Evolutionary conservation across 2,888 invertebrate genomes (phyloP).

Genomic region (Pristionchus exspectatus): DNA sequence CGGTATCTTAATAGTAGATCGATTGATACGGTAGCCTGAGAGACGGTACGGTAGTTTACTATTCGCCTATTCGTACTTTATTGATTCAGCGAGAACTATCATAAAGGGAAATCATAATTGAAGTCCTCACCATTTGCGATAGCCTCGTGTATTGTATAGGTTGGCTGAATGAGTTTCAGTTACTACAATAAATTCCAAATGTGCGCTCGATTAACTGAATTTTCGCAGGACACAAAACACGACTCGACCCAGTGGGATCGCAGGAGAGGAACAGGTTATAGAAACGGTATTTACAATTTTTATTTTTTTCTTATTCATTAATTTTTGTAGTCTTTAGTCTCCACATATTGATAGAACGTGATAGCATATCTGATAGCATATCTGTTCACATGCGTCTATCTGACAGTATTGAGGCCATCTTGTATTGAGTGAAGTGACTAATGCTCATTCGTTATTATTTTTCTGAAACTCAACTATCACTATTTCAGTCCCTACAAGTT

Average conservation of each 20-base stretch:
- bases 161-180: too few relatives aligned
- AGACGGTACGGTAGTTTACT: background rate
- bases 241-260: background rate
- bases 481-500: constrained; percentile 59
- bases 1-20: background rate
- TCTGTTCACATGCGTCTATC: too few relatives aligned
- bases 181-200: background rate
- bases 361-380: too few relatives aligned
- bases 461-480: background rate
- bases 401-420: too few relatives aligned
- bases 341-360: background rate
- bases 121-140: too few relatives aligned
- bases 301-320: background rate
- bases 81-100: too few relatives aligned
- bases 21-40: background rate
- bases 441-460: background rate
- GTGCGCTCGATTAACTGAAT: background rate
- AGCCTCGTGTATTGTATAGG: too few relatives aligned
- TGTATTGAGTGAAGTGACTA: too few relatives aligned
- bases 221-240: background rate
- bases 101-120: background rate
- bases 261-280: constrained; percentile 45
- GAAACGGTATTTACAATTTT: background rate
- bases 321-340: background rate
- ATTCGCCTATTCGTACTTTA: too few relatives aligned